These are phyloP conservation scores for Psittacula cyanocephala DNA, from an alignment of 2,113 vertebrate genomes.

Conservation along the genomic window DNA sequence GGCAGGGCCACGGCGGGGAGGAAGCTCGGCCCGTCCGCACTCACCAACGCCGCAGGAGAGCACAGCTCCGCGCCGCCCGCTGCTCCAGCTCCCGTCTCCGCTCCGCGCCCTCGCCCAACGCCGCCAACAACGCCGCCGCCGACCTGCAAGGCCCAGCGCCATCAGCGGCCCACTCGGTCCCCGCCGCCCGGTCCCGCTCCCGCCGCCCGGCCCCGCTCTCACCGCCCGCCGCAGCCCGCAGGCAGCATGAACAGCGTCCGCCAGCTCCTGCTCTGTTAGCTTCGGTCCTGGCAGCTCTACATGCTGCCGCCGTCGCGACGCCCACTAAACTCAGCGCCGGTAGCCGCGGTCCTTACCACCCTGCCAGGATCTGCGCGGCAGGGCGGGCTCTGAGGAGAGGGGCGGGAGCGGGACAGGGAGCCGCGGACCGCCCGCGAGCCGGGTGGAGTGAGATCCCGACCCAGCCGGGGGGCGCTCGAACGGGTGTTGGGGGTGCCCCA, in stretches of 20 bases:
- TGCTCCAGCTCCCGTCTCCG: constrained; percentile 32
- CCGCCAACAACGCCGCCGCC: neutral
- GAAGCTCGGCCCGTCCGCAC: neutral
- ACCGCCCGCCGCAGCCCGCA: neutral
- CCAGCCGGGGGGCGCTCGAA: too few relatives aligned
- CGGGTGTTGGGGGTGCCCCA: too few relatives aligned
- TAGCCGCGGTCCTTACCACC: neutral
- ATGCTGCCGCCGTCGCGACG: too few relatives aligned
- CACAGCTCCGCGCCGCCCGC: neutral
- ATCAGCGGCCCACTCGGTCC: neutral
- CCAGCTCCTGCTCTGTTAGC: too few relatives aligned
- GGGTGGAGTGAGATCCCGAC: too few relatives aligned
- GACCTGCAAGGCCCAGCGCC: neutral
- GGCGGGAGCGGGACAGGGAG: neutral
- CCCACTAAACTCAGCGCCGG: fast-evolving
- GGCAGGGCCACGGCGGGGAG: too few relatives aligned
- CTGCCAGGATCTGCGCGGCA: neutral
- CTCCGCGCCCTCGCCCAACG: constrained; percentile 10
- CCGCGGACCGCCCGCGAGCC: too few relatives aligned
- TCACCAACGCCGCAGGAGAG: constrained; percentile 44
- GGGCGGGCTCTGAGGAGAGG: neutral
- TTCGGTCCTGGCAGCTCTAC: too few relatives aligned
- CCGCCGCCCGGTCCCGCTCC: neutral
- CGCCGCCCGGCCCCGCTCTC: neutral
- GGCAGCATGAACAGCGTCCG: neutral